A percentile compares a stretch with the other conserved stretches of the same genome.
Evolutionary conservation across 2,888 invertebrate species (phyloP).

Genomic region (Cantharis nigra): DNA sequence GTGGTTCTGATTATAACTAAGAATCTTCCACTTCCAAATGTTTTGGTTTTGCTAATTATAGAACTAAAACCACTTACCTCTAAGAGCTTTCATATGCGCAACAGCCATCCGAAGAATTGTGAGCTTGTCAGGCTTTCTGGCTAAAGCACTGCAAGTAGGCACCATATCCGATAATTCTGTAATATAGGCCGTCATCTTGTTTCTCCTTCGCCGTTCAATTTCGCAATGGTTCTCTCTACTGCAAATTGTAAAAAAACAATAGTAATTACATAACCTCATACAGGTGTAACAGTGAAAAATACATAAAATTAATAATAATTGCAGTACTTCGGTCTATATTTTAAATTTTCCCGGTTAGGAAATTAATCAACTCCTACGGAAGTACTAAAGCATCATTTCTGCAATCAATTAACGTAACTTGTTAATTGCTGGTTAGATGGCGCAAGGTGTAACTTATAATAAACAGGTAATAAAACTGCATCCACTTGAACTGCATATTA

Average conservation of each 20-base stretch:
- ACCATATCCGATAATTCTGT: conserved; percentile 99
- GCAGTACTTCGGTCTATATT: neutral
- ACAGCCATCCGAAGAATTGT: conserved; percentile 99
- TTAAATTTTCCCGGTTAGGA: neutral
- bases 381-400: neutral
- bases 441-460: neutral
- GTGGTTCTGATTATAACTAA: neutral
- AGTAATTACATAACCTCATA: conserved; percentile 39
- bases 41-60: neutral
- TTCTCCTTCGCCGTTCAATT: conserved; percentile 95
- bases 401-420: neutral
- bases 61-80: conserved; percentile 67
- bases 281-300: no score
- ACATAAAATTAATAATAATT: no score
- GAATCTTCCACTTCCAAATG: neutral
- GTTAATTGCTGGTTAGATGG: neutral
- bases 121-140: conserved; percentile 97
- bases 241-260: conserved; percentile 54
- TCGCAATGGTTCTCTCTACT: conserved; percentile 98
- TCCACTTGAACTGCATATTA: neutral
- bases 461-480: neutral
- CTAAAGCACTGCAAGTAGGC: conserved; percentile 96
- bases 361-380: neutral
- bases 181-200: conserved; percentile 99
- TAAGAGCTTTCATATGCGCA: conserved; percentile 97